Evolutionary conservation across 2,888 invertebrate species (phyloP), one percentile per base, ranked within the genome.

Genomic region (Eulithis testata): DNA sequence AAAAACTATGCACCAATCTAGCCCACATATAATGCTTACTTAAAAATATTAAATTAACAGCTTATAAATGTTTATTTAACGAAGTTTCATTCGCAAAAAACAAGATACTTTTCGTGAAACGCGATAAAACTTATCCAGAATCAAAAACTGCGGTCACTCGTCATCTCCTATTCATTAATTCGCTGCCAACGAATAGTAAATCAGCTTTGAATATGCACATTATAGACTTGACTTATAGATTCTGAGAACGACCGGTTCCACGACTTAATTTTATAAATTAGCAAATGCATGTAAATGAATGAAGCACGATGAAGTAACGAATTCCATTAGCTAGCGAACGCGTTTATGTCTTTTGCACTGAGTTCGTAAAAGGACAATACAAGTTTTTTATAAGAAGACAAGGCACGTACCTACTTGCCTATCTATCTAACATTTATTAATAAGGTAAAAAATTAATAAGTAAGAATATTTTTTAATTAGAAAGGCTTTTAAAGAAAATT

Each of bases 261-360:
- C 55, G 65, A 69, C 68, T 70, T 65, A 62, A 55, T 52, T 58
- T 14, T 47, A 54, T 31, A 51, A 51, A 69, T 73, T 71, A 66
- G 60, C 63, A 66, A 71, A 57, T 62, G 58, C 53, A 53, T 64
- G 58, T 44, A 58, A 54, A 11, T 59, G 5, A 62, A 66, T 55
- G 54, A 49, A 47, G 21, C 59, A 52, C 82, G 82, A 78, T 78
- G 72, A 73, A 68, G 76, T 79, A 78, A 74, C 73, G 36, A 52
- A 50, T 44, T 56, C 66, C 67, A 79, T 77, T 76, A 72, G 68
- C 58, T 45, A 53, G 44, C 7, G 47, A 57, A 59, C 70, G 69
- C 80, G 83, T 81, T 78, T 73, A 81, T 71, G 76, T 82, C 81
- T 80, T 80, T 78, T 77, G 71, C 71, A 76, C 59, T 14, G 59